Evolutionary conservation across 2,797 vertebrate species (phyloP).

Genomic region (Urophycis tenuis): DNA sequence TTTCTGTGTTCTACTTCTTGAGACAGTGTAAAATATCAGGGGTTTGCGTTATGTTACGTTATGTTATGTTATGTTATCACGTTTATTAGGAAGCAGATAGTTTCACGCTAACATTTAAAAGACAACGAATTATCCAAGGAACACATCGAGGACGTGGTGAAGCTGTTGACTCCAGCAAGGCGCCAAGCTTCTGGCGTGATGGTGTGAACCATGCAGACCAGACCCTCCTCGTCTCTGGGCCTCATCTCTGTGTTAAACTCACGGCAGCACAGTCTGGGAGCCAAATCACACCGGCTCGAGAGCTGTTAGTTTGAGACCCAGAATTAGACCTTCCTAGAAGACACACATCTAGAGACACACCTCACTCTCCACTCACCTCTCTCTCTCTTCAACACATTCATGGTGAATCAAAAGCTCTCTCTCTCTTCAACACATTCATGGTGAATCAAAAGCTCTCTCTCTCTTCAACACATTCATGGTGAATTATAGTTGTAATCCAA

Average conservation of each 20-base stretch:
- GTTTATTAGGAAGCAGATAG: neutral
- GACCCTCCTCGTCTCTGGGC: neutral
- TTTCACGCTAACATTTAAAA: neutral
- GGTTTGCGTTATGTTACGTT: too few species aligned
- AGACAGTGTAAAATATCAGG: too few species aligned
- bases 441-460: neutral
- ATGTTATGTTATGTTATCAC: neutral
- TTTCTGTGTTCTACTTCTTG: too few species aligned
- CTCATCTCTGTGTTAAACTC: neutral
- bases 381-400: too few species aligned
- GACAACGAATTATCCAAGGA: neutral
- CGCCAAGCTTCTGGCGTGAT: too few species aligned
- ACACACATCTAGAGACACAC: neutral
- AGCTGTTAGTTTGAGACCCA: neutral
- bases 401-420: too few species aligned
- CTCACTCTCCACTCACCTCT: neutral
- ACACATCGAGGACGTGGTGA: neutral
- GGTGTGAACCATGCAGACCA: too few species aligned
- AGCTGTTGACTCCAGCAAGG: neutral
- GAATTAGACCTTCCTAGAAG: neutral
- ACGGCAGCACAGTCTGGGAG: too few species aligned
- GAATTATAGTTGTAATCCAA: neutral
- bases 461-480: neutral
- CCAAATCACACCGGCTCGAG: neutral
- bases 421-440: neutral